These are phyloP conservation scores for Uromys caudimaculatus DNA, from an alignment of 2,797 vertebrate genomes.

Conservation along the genomic window DNA sequence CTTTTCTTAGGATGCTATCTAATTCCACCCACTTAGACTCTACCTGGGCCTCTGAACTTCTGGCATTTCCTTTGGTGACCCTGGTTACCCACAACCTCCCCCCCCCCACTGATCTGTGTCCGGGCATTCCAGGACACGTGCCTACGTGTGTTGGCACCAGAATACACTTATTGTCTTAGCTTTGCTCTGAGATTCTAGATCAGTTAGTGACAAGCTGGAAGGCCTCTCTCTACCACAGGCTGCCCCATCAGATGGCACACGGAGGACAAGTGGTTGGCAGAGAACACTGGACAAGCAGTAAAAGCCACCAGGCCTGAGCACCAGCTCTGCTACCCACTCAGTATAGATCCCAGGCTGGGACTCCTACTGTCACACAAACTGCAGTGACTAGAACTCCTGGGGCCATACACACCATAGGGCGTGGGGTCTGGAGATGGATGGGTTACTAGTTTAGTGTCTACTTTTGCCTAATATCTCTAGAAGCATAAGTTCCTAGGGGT, in stretches of 20 bases:
- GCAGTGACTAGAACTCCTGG: not conserved
- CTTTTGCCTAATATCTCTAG: not conserved
- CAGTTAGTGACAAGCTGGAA: not conserved
- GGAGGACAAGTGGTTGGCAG: not conserved
- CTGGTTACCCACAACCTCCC: not conserved
- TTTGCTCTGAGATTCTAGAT: not conserved
- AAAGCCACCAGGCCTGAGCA: not conserved
- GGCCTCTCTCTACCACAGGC: not conserved
- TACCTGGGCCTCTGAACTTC: not conserved
- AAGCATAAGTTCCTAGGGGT: rapidly evolving
- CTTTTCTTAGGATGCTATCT: not conserved
- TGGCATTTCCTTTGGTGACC: not conserved
- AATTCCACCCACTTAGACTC: not conserved
- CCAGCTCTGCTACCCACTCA: not conserved
- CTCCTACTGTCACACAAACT: not conserved
- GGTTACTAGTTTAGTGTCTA: not conserved
- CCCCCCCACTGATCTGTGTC: not conserved
- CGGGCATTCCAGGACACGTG: not conserved
- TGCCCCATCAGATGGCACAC: not conserved
- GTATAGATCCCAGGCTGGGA: too few species aligned
- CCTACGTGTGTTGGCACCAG: not conserved
- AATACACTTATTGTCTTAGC: not conserved
- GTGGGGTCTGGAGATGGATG: rapidly evolving
- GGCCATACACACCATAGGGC: not conserved
- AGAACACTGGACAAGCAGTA: not conserved